A percentile compares a stretch with the other conserved stretches of the same genome.
phyloP scores from a whole-genome alignment of 1,140 invertebrate species.

The Euschistus heros region DNA sequence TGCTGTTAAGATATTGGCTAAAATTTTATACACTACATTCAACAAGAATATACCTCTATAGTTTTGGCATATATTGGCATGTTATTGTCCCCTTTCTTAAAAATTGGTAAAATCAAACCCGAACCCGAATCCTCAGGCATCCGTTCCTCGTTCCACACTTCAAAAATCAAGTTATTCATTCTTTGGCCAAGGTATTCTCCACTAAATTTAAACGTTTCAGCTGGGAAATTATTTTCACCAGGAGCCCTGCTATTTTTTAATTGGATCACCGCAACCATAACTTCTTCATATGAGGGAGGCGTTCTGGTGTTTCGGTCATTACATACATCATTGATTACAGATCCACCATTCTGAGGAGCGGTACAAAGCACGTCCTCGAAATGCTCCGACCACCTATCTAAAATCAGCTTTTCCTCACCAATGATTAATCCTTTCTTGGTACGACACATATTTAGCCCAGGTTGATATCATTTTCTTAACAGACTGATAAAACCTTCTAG shows the following conservation, averaged over 20 bases:
- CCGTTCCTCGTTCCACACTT: background rate
- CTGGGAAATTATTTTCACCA: background rate
- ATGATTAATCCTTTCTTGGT: too few relatives aligned
- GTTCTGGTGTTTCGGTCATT: background rate
- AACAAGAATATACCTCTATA: slow-evolving; percentile 6
- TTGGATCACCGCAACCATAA: background rate
- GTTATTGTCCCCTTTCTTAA: too few relatives aligned
- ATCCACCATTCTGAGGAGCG: too few relatives aligned
- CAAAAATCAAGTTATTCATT: background rate
- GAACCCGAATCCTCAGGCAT: background rate
- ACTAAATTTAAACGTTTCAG: background rate
- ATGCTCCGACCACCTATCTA: too few relatives aligned
- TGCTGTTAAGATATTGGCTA: too few relatives aligned
- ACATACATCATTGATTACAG: too few relatives aligned
- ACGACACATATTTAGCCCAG: too few relatives aligned
- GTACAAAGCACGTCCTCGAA: too few relatives aligned
- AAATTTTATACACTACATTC: background rate
- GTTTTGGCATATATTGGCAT: background rate
- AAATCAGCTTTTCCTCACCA: too few relatives aligned
- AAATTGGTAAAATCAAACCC: background rate
- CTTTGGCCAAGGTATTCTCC: background rate
- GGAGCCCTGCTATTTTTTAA: background rate
- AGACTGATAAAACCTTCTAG: too few relatives aligned
- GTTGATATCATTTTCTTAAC: too few relatives aligned
- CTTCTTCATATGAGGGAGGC: background rate